Base-by-base conservation (phyloP, 1,140 invertebrate genomes). In the Solenopsis fugax region DNA sequence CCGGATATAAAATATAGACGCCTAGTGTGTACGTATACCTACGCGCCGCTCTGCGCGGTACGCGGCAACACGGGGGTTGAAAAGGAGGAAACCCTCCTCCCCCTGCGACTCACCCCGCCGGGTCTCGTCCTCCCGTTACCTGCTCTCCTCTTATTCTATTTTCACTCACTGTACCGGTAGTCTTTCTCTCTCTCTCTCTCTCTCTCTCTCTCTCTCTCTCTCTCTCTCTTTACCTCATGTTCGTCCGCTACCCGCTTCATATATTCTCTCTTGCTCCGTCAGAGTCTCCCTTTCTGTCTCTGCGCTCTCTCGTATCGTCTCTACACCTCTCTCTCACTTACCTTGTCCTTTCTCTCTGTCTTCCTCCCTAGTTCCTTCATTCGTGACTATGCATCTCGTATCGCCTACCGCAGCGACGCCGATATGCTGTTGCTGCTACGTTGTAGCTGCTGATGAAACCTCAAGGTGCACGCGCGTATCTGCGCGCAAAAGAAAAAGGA, bases 1-100 rank as follows among this genome's bases (percentile, higher is more conserved):
- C 89, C 88, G 90, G 90, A 93, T 92, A 93, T 92, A 92, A 92
- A 93, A 92, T 91, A 90, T 92, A 93, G 88, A 90, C 90, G 89
- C 69, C 64, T 85, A 87, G 86, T 80, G 80, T 89, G 80, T 91
- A 91, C 85, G 87, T 90, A 88, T 88, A 90, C 89, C 81, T 90
- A 90, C 89, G 82, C 78, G 81, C 60, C 41, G 50, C 58, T 89
- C 58, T 89, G 54, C 58, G 76, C 77, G 78, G 78, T 71, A 82
- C 71, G 78, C 73, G 65, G 45, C 81, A 81, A 88, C 78, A 85
- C 60, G 67, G 73, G 69, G 64, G 88, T 72, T 86, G 73, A 87
- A 85, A 89, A 90, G 86, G 86, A 91, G 88, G 86, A 88, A 90
- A 82, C 80, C 86, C 86, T 87, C 54, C 76, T 60, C 7, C 34